phyloP scores from a whole-genome alignment of 2,888 invertebrate genomes.

The Alcis repandata region DNA sequence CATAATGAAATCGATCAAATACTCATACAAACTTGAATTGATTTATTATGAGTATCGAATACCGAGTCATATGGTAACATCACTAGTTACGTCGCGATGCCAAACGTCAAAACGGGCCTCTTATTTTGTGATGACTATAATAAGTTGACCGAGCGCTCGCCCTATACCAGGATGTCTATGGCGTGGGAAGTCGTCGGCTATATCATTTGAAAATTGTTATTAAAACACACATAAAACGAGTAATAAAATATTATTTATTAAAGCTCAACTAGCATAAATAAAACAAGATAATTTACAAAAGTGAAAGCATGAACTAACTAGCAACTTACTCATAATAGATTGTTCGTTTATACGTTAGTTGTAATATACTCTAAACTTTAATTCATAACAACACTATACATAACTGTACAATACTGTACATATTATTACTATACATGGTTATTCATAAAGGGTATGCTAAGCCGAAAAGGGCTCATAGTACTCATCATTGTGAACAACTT shows the following conservation, averaged over 20 bases:
- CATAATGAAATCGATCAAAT: too few species aligned
- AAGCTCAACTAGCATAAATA: constrained; percentile 80
- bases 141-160: too few species aligned
- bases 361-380: constrained; percentile 37
- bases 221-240: constrained; percentile 65
- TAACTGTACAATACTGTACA: constrained; percentile 23
- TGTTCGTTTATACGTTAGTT: constrained; percentile 47
- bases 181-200: neutral
- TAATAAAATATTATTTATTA: constrained; percentile 78
- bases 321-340: constrained; percentile 54
- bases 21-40: too few species aligned
- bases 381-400: constrained; percentile 49
- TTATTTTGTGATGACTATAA: too few species aligned
- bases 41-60: too few species aligned
- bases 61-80: too few species aligned
- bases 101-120: too few species aligned
- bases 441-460: too few species aligned
- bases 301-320: constrained; percentile 53
- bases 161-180: neutral
- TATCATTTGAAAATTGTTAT: constrained; percentile 21
- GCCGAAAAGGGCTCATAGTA: too few species aligned
- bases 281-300: constrained; percentile 61
- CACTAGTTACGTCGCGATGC: too few species aligned
- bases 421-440: neutral
- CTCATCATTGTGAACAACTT: too few species aligned